Percentiles rank a stretch among this genome's conserved stretches.
phyloP scores from a whole-genome alignment of 2,797 vertebrate species.

The Acestrorhynchus altus region DNA sequence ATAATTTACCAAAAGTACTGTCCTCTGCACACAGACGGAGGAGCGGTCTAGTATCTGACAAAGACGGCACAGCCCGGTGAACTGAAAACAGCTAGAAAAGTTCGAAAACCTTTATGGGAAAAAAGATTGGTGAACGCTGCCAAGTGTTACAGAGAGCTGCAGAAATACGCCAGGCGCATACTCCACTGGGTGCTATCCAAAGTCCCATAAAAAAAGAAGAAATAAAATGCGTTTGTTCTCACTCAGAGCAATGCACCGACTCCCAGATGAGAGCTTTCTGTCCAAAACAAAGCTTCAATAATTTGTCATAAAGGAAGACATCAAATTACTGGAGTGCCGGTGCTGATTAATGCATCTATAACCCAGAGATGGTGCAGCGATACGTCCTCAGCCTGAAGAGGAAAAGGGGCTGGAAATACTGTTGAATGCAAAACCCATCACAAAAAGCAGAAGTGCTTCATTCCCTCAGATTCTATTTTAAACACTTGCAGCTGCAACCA shows the following conservation, averaged over 20 bases:
- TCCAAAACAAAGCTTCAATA: conserved; percentile 50
- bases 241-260: conserved; percentile 25
- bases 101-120: conserved; percentile 47
- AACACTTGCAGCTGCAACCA: conserved; percentile 37
- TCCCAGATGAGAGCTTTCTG: conserved; percentile 43
- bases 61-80: conserved; percentile 18
- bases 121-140: conserved; percentile 48
- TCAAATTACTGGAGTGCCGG: conserved; percentile 27
- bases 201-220: conserved; percentile 39
- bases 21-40: neutral
- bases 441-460: conserved; percentile 5
- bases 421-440: conserved; percentile 6
- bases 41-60: neutral
- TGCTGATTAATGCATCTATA: conserved; percentile 42
- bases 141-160: conserved; percentile 45
- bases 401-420: conserved; percentile 21
- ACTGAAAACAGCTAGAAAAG: conserved; percentile 40
- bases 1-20: conserved; percentile 1
- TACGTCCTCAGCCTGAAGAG: conserved; percentile 8
- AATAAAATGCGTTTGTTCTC: conserved; percentile 53
- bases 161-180: conserved; percentile 41
- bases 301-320: conserved; percentile 43
- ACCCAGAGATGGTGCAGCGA: conserved; percentile 20
- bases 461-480: conserved; percentile 17
- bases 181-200: conserved; percentile 41